Evolutionary conservation across 2,797 vertebrate genomes (phyloP).

Genomic region (Buphagus erythrorhynchus): DNA sequence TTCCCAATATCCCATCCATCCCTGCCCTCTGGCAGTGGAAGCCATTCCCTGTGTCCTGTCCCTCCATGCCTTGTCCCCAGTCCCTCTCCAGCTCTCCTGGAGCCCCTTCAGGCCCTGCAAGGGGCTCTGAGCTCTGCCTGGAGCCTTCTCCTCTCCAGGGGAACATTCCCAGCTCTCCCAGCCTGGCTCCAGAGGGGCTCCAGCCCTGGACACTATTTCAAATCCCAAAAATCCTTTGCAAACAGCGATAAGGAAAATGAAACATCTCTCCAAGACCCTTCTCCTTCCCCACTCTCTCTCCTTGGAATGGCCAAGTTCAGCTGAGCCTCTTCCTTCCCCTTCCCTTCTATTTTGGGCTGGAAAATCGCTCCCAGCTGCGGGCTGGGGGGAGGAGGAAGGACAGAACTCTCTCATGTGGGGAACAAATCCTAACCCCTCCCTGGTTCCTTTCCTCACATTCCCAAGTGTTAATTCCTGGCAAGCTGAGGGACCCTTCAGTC

Average conservation of each 20-base stretch:
- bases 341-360: slow-evolving; percentile 4
- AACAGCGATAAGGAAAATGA: background rate
- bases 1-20: background rate
- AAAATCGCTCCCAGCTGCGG: slow-evolving; percentile 35
- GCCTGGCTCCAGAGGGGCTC: too few species aligned
- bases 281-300: background rate
- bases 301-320: background rate
- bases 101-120: background rate
- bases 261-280: background rate
- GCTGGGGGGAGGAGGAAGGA: background rate
- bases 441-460: background rate
- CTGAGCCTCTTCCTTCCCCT: background rate
- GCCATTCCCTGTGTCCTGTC: background rate
- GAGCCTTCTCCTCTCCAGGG: background rate
- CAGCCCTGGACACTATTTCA: rapidly evolving
- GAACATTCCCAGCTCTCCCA: background rate
- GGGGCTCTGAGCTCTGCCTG: background rate
- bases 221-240: background rate
- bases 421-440: background rate
- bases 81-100: background rate
- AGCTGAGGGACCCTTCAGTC: background rate
- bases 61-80: background rate
- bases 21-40: background rate
- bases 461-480: background rate
- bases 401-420: background rate